Base-by-base conservation (phyloP, 2,113 vertebrate species). In the Coptodon bakossiorum region DNA sequence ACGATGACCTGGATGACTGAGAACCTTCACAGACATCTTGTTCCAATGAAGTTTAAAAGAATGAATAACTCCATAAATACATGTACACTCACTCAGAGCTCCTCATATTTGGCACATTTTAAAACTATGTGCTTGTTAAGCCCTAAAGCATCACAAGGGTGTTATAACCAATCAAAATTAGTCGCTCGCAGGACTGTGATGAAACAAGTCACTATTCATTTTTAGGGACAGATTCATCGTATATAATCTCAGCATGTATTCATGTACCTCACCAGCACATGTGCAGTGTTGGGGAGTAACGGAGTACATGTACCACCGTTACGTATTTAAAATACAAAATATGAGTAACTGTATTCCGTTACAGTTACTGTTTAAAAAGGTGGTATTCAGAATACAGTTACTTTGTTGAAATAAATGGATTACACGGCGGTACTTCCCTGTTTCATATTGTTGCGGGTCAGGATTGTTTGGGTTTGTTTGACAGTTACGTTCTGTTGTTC, bases 251-350 rank as follows among this genome's bases (percentile, higher is more conserved):
- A 53, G 45, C 19, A 3, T 34, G 43, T 53, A 27, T 68, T 43
- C 29, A 38, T 48, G 27, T 73, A 22, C 36, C 38, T 34, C 11
- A 27, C 11, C 6, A 5, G 5, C 40, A 73, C 40, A 48, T 10
- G 68, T 27, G 24, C 12, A 14, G 54, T 2, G 54, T 56, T 7
- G 22, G 11, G 22, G 22, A 56, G 0, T 56, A 56, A 3, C 3
- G 0, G 53, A 56, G 0, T 13, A 56, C 22, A 27, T 56, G 22
- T 54, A 12, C n/a, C 0, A 10, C 9, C 0, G 9, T 2, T 54
- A 54, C n/a, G 0, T 54, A 22, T 54, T 12, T 54, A 54, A 54
- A 54, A 54, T 22, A 12, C n/a, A 54, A 54, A 4, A 9, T 50
- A 54, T 54, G n/a, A 54, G 52, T 12, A 54, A 54, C 52, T 22